Evolutionary conservation across 2,797 vertebrate genomes (phyloP).

Genomic region (Astyanax mexicanus): DNA sequence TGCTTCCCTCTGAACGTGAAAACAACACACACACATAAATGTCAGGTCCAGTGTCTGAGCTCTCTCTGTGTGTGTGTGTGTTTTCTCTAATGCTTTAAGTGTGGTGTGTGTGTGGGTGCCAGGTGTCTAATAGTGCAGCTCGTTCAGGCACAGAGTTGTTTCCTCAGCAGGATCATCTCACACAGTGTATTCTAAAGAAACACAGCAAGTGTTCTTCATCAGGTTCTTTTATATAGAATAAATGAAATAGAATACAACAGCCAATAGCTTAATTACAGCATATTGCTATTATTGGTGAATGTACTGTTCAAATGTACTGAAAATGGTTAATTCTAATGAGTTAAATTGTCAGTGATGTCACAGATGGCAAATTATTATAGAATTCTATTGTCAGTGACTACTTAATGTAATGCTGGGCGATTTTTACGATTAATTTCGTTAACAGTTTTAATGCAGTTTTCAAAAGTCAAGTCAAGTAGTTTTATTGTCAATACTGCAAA

Average conservation of each 20-base stretch:
- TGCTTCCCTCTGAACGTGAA: background rate
- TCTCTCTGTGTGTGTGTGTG: conserved; percentile 40
- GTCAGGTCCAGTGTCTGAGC: conserved; percentile 39
- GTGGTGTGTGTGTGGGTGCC: conserved; percentile 49
- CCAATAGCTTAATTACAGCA: no score
- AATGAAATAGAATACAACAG: background rate
- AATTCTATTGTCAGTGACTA: background rate
- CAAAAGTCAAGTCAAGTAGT: no score
- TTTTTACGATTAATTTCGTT: no score
- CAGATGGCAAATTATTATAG: no score
- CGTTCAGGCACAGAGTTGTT: conserved; percentile 68
- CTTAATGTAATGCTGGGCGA: no score
- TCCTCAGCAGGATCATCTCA: conserved; percentile 75
- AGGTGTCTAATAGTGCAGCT: conserved; percentile 62
- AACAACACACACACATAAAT: background rate
- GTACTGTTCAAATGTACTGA: no score
- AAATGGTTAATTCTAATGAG: no score
- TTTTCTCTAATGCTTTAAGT: conserved; percentile 54
- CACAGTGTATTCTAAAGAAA: conserved; percentile 64
- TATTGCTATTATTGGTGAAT: no score
- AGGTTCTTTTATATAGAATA: conserved; percentile 43
- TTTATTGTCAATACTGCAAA: no score
- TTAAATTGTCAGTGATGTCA: no score
- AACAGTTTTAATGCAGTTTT: no score
- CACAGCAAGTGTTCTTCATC: conserved; percentile 31